Conservation (phyloP, 2,888 invertebrate genomes). For the Venusia cambrica region DNA sequence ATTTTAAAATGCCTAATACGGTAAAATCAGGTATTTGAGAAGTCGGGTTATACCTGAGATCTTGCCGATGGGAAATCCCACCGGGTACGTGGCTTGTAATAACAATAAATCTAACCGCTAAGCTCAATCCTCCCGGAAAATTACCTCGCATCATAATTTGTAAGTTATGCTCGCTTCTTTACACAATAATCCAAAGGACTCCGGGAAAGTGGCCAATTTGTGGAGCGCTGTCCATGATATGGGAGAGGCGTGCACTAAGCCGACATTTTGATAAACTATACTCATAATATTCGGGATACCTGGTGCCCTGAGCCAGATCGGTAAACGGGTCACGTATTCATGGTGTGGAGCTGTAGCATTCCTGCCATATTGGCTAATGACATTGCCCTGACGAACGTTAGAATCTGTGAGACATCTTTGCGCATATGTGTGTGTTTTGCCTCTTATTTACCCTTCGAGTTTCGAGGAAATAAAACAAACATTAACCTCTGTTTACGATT, state of each 20-base stretch:
- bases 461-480: constrained; percentile 12
- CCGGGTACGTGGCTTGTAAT: too few relatives aligned
- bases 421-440: constrained; percentile 20
- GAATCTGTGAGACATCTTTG: constrained; percentile 29
- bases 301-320: constrained; percentile 30
- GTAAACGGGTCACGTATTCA: constrained; percentile 49
- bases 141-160: constrained; percentile 31
- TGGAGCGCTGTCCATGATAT: constrained; percentile 50
- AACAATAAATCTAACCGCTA: constrained; percentile 17
- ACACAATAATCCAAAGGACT: constrained; percentile 49
- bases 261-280: constrained; percentile 66
- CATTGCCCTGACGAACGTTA: constrained; percentile 55
- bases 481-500: constrained; percentile 7
- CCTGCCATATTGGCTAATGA: constrained; percentile 64
- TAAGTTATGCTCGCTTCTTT: constrained; percentile 37
- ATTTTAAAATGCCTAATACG: too few relatives aligned
- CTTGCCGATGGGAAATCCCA: too few relatives aligned
- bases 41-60: too few relatives aligned
- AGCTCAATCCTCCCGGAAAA: constrained; percentile 14
- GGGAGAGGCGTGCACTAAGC: constrained; percentile 44
- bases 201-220: constrained; percentile 59
- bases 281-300: constrained; percentile 54
- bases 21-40: too few relatives aligned
- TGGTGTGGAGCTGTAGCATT: constrained; percentile 52
- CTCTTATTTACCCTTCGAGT: constrained; percentile 6